Base-by-base conservation (phyloP, 2,113 vertebrate species). In the Plecturocebus donacophilus region DNA sequence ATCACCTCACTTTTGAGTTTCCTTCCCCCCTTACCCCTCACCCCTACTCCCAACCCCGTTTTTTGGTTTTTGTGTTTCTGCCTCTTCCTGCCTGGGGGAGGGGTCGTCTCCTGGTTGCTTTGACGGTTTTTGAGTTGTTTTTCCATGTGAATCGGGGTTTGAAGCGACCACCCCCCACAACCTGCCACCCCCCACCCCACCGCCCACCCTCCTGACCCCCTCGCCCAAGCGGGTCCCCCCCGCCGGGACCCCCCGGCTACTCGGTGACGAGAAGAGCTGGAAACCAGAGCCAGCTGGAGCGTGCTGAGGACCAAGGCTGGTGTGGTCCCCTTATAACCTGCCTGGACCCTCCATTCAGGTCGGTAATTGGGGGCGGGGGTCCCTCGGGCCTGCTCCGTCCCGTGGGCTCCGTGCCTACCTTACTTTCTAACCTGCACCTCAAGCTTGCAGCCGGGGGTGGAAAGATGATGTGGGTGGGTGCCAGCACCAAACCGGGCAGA, bases 81-180 rank as follows among this genome's bases (percentile, higher is more conserved):
- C 96, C 95, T 97, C 92, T 94, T 98, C 96, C 94, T 94, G 95
- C 96, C 94, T 97, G 96, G 96, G 97, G 97, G 94, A 95, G 88
- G 96, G 95, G 84, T 76, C 27, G 71, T 95, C 92, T 97, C 98
- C 97, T 99, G 97, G 98, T 98, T 98, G 95, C 97, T 97, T 96
- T 96, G 91, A 97, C 35, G 89, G 96, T 97, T 98, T 99, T 99
- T 97, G 98, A 98, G 99, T 99, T 99, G 98, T 99, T 97, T 98
- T 99, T 98, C 97, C 99, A 99, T 99, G 99, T 99, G 99, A 99
- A 99, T 99, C 98, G 99, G 99, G 99, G 99, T 99, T 99, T 99
- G 99, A 99, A 99, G 99, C 98, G 98, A 99, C 92, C 96, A 97
- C 93, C 84, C 80, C 83, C 54, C 42, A 38, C 86, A 77, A 80